Evolutionary conservation across 1,140 invertebrate genomes (phyloP).

Genomic region (Drosophila ohnishii): DNA sequence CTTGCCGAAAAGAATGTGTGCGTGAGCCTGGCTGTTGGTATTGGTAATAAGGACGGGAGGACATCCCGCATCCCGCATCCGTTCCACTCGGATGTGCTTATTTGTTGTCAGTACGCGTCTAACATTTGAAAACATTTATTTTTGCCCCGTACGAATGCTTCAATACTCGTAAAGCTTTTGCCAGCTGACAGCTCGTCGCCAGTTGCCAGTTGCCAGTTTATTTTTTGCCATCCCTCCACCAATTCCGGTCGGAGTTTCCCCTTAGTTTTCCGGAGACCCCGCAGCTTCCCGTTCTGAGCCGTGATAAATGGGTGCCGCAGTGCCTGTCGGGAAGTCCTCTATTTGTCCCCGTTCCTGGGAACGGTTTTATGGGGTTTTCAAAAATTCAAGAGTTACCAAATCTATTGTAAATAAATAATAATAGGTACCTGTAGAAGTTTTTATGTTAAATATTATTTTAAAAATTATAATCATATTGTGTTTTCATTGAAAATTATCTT

Average conservation of each 20-base stretch:
- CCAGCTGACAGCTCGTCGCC: slow-evolving; percentile 60
- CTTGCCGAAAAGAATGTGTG: slow-evolving; percentile 47
- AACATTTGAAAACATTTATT: slow-evolving; percentile 81
- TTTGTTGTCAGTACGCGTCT: slow-evolving; percentile 80
- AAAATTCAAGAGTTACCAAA: neutral
- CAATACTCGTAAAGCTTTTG: slow-evolving; percentile 65
- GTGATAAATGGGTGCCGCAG: slow-evolving; percentile 34
- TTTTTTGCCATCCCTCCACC: slow-evolving; percentile 42
- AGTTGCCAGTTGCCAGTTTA: slow-evolving; percentile 45
- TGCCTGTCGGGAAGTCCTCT: slow-evolving; percentile 19
- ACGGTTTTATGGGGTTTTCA: neutral
- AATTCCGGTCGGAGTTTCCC: slow-evolving; percentile 10
- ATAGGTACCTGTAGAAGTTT: neutral
- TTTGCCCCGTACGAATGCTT: slow-evolving; percentile 70
- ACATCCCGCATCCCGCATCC: slow-evolving; percentile 2
- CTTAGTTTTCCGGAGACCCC: slow-evolving; percentile 5
- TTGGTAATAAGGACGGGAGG: slow-evolving; percentile 14
- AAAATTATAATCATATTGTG: neutral
- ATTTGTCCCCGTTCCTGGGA: slow-evolving; percentile 26
- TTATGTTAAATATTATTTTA: neutral
- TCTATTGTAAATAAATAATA: neutral
- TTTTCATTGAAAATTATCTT: neutral
- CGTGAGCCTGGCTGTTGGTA: slow-evolving; percentile 23
- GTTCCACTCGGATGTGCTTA: slow-evolving; percentile 55
- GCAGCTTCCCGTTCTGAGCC: neutral